Conservation (phyloP, 2,113 vertebrate genomes). For the Sylvilagus bachmani region DNA sequence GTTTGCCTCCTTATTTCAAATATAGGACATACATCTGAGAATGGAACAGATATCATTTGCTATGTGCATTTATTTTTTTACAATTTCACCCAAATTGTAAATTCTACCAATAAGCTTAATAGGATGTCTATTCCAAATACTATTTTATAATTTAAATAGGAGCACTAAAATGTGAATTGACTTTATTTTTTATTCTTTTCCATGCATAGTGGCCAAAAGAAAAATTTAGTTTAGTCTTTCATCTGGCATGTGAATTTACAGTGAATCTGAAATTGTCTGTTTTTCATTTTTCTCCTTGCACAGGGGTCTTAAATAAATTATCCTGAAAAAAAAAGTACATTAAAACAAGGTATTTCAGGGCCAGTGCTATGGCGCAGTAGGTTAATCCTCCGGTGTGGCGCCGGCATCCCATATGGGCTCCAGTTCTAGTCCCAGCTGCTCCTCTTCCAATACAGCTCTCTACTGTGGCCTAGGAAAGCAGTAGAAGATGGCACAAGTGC, state of each 20-base stretch:
- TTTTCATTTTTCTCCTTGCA: conserved; percentile 85
- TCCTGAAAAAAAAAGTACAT: conserved; percentile 86
- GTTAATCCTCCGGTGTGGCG: no score
- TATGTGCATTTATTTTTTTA: conserved; percentile 35
- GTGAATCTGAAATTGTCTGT: conserved; percentile 86
- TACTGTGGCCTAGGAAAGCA: no score
- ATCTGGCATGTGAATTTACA: conserved; percentile 86
- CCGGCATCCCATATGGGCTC: no score
- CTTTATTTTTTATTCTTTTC: conserved; percentile 82
- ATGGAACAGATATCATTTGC: conserved; percentile 44
- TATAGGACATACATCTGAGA: conserved; percentile 49
- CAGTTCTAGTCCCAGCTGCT: no score
- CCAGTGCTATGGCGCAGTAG: no score
- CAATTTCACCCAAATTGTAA: conserved; percentile 42
- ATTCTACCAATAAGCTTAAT: conserved; percentile 56
- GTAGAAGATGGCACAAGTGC: no score
- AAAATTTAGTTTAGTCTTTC: conserved; percentile 83
- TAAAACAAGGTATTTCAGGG: conserved; percentile 86
- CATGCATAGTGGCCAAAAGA: conserved; percentile 80
- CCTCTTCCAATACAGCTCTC: no score
- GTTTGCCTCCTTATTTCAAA: conserved; percentile 68
- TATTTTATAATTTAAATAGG: conserved; percentile 79
- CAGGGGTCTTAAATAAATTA: conserved; percentile 86
- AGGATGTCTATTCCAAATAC: conserved; percentile 62
- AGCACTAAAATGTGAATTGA: conserved; percentile 73